These are phyloP conservation scores for Lithophane leautieri DNA, from an alignment of 2,888 invertebrate species.

Conservation along the genomic window DNA sequence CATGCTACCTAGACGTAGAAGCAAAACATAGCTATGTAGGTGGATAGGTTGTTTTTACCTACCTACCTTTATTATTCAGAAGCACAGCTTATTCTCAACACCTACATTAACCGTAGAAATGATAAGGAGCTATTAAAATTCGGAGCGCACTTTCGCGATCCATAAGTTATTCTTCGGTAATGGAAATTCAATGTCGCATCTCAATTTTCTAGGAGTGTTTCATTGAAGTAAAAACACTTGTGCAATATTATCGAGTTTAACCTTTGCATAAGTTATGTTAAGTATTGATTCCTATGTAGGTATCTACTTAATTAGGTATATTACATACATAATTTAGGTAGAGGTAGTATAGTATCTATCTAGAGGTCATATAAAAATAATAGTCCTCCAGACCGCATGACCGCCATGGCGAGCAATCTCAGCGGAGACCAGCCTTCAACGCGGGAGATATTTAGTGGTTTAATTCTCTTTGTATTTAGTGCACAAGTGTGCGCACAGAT, in stretches of 20 bases:
- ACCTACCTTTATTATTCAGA: conserved; percentile 16
- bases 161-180: conserved; percentile 72
- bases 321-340: neutral
- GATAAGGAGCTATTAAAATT: conserved; percentile 71
- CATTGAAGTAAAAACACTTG: conserved; percentile 52
- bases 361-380: too few species aligned
- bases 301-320: neutral
- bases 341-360: too few species aligned
- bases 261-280: conserved; percentile 19
- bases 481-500: too few species aligned
- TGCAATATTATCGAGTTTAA: conserved; percentile 44
- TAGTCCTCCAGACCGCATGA: too few species aligned
- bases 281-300: neutral
- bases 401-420: too few species aligned
- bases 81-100: conserved; percentile 33
- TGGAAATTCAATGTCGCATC: conserved; percentile 75
- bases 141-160: conserved; percentile 66
- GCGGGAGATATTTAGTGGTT: too few species aligned
- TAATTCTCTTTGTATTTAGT: too few species aligned
- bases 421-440: too few species aligned
- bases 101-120: conserved; percentile 27
- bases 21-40: neutral
- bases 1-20: neutral
- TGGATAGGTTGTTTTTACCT: neutral
- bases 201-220: conserved; percentile 59